phyloP scores from a whole-genome alignment of 2,113 vertebrate genomes.

The Oceanodroma tethys region DNA sequence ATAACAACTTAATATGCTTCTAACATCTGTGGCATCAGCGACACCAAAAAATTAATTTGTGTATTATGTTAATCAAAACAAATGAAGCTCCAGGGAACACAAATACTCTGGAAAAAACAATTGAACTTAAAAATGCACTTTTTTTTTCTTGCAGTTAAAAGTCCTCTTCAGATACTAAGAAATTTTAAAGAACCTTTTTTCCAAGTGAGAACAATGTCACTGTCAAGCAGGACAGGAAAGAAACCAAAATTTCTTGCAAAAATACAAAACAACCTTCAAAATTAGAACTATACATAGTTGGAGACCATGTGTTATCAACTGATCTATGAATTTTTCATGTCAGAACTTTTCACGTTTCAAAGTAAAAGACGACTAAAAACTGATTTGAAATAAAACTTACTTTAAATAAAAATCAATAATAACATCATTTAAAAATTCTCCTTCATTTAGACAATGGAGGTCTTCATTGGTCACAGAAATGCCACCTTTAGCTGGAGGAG shows the following conservation, averaged over 20 bases:
- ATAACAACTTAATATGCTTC: not conserved
- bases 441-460: constrained; percentile 95
- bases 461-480: constrained; percentile 98
- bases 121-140: not conserved
- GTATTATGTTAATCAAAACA: not conserved
- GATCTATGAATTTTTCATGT: not conserved
- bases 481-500: constrained; percentile 94
- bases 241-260: not conserved
- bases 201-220: not conserved
- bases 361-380: not conserved
- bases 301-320: not conserved
- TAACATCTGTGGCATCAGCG: not conserved
- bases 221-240: not conserved
- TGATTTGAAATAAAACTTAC: constrained; percentile 76
- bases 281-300: not conserved
- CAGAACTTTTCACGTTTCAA: not conserved
- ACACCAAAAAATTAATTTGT: not conserved
- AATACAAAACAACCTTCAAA: not conserved
- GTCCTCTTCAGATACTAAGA: not conserved
- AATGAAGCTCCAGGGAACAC: not conserved
- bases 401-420: constrained; percentile 99
- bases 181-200: not conserved
- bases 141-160: not conserved
- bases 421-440: constrained; percentile 98
- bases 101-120: not conserved